These are phyloP conservation scores for Apodemus speciosus DNA, from an alignment of 2,113 vertebrate genomes.

Conservation along the genomic window DNA sequence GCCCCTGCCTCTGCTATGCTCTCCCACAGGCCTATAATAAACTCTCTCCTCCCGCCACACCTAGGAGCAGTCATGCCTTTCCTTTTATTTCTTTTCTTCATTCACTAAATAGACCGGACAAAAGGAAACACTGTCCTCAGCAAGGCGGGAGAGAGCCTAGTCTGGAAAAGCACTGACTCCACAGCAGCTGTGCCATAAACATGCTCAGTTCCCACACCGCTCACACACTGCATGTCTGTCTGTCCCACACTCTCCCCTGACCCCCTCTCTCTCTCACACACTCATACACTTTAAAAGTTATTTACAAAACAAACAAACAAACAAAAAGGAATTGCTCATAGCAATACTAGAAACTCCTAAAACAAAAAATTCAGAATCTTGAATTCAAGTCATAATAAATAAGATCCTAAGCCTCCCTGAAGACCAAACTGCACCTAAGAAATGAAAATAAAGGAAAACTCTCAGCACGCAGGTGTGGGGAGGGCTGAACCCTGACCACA, in stretches of 20 bases:
- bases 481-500: not conserved
- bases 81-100: too few species aligned
- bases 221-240: not conserved
- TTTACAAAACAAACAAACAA: not conserved
- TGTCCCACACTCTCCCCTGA: not conserved
- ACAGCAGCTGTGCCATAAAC: not conserved
- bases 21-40: too few species aligned
- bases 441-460: constrained; percentile 1
- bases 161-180: not conserved
- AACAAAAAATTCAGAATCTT: not conserved
- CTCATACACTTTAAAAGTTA: not conserved
- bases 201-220: not conserved
- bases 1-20: too few species aligned
- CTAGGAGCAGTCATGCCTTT: too few species aligned
- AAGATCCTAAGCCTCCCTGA: not conserved
- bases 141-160: not conserved
- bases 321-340: not conserved
- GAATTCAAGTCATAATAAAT: not conserved
- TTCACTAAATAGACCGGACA: not conserved
- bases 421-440: not conserved
- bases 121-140: not conserved
- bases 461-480: not conserved
- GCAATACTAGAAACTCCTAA: not conserved
- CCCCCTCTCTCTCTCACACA: not conserved
- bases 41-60: too few species aligned